These are phyloP conservation scores for Lepus europaeus DNA, from an alignment of 2,113 vertebrate species.

Conservation along the genomic window DNA sequence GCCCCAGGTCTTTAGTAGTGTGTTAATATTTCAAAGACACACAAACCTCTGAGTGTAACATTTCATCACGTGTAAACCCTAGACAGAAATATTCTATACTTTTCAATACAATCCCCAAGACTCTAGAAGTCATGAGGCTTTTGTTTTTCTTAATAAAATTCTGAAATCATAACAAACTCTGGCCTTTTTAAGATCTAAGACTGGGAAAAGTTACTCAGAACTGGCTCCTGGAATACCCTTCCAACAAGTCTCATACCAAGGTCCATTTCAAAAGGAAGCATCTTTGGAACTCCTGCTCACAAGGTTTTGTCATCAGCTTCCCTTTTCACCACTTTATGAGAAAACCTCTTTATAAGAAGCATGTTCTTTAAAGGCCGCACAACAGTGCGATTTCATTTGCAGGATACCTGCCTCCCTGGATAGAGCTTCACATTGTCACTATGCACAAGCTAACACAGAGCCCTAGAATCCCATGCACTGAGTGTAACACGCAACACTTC, in stretches of 20 bases:
- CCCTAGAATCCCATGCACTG: background rate
- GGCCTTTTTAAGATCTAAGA: conserved; percentile 43
- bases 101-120: background rate
- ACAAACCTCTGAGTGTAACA: conserved; percentile 43
- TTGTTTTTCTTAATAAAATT: background rate
- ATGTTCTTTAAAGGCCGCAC: conserved; percentile 30
- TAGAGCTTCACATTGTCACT: background rate
- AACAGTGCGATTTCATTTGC: conserved; percentile 19
- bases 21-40: conserved; percentile 37
- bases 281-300: conserved; percentile 51
- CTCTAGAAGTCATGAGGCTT: background rate
- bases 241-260: conserved; percentile 54
- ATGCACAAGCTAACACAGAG: conserved; percentile 7
- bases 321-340: conserved; percentile 16
- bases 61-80: conserved; percentile 13
- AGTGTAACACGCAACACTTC: conserved; percentile 27
- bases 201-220: conserved; percentile 13
- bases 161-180: conserved; percentile 58
- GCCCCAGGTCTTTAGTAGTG: background rate
- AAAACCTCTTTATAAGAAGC: conserved; percentile 59
- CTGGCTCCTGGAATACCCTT: conserved; percentile 64
- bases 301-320: background rate
- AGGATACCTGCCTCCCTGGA: conserved; percentile 39
- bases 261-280: conserved; percentile 62
- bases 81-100: conserved; percentile 33